phyloP scores from a whole-genome alignment of 2,888 invertebrate species.

The Alsophila aescularia region DNA sequence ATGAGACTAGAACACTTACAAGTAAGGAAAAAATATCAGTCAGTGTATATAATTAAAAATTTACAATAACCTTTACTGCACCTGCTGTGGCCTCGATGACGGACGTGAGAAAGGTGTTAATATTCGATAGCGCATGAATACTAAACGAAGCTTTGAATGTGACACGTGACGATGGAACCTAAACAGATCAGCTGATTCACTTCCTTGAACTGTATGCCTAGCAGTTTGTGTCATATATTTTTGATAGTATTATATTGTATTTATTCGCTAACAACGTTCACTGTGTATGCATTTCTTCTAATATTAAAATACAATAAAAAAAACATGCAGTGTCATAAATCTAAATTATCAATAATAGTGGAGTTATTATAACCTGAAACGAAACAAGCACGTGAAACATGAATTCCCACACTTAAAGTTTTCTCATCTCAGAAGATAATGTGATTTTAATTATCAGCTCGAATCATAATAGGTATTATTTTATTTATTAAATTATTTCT shows the following conservation, averaged over 20 bases:
- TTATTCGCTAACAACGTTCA: no score
- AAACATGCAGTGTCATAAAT: no score
- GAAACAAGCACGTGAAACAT: no score
- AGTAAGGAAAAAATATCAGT: slow-evolving; percentile 23
- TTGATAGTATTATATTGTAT: neutral
- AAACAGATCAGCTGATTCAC: neutral
- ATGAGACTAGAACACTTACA: slow-evolving; percentile 6
- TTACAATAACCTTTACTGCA: slow-evolving; percentile 25
- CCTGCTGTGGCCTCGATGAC: slow-evolving; percentile 17
- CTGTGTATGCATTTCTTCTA: no score
- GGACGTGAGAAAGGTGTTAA: slow-evolving; percentile 31
- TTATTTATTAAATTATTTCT: no score
- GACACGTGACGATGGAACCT: neutral
- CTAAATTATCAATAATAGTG: no score
- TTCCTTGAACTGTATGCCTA: neutral
- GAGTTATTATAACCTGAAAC: no score
- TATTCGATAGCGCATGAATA: slow-evolving; percentile 18
- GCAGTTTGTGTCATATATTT: neutral
- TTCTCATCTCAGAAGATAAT: no score
- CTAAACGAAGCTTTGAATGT: slow-evolving; percentile 13
- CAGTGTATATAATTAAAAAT: slow-evolving; percentile 22
- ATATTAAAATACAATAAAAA: no score
- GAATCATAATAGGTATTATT: no score
- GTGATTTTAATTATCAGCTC: no score
- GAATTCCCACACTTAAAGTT: no score